These are phyloP conservation scores for Scopus umbretta DNA, from an alignment of 2,113 vertebrate genomes.

Conservation along the genomic window DNA sequence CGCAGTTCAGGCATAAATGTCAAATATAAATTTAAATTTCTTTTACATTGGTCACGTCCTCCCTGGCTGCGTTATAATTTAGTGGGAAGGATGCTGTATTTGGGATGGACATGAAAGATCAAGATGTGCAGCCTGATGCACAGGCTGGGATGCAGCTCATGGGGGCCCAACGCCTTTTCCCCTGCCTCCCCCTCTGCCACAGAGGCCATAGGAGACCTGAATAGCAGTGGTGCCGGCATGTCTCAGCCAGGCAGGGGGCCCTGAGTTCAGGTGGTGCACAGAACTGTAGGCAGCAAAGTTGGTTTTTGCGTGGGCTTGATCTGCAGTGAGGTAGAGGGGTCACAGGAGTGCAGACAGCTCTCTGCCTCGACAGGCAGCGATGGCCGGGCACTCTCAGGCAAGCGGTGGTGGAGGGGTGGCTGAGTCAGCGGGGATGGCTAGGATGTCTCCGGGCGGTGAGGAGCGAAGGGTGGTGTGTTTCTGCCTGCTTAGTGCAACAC, in stretches of 20 bases:
- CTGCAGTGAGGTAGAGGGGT: not conserved
- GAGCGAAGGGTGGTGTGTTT: not conserved
- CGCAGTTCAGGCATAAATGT: not conserved
- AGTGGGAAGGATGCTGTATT: conserved; percentile 1
- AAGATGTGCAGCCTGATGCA: not conserved
- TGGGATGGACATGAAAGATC: not conserved
- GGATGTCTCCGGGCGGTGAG: accelerated
- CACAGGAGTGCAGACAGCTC: not conserved
- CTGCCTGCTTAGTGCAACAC: not conserved
- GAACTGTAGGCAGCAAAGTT: not conserved
- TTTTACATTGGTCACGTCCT: not conserved
- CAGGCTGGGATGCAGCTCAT: not conserved
- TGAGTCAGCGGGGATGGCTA: not conserved
- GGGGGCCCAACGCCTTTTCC: not conserved
- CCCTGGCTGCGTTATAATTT: not conserved
- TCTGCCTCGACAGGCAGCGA: not conserved
- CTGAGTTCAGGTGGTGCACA: accelerated
- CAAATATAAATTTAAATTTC: conserved; percentile 6
- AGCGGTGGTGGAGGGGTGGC: not conserved
- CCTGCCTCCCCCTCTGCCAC: not conserved
- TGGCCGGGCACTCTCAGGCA: accelerated
- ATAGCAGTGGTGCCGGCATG: accelerated
- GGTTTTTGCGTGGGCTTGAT: not conserved
- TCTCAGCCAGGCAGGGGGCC: not conserved
- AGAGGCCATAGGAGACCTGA: not conserved